Base-by-base conservation (phyloP, 2,113 vertebrate genomes). In the Pholis gunnellus region DNA sequence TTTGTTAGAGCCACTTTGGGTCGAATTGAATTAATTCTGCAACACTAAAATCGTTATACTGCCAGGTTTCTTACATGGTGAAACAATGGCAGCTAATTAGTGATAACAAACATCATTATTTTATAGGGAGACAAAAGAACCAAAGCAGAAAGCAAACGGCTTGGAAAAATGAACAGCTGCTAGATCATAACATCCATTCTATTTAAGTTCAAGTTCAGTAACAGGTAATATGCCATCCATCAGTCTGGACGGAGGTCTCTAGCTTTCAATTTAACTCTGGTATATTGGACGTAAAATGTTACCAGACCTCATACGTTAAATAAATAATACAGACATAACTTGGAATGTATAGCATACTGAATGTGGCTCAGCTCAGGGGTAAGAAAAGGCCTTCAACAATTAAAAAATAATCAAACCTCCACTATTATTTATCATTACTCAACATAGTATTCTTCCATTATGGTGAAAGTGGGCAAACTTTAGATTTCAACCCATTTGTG, bases 401-500 rank as follows among this genome's bases (percentile, higher is more conserved):
- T 81, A 72, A 36, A 86, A 60, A 81, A 86, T 72, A 72, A 71
- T 66, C 78, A 31, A 80, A 67, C 61, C 77, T 89, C 56, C 72
- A 72, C 68, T 54, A 60, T 54, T 65, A 89, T 63, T 66, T 9
- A 63, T 42, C n/a, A 65, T 65, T 65, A 42, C 60, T 73, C 60
- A 75, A 54, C 65, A 42, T 27, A 27, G 20, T 75, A 22, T 66
- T 68, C 15, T 61, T 82, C 22, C 25, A 60, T 76, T 81, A 67
- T 61, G 29, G 68, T 59, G 36, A 69, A 60, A 50, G 52, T 18
- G 22, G 70, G 52, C 25, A 75, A 87, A 89, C 72, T 69, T 82
- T n/a, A 86, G 71, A 83, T 84, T 89, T 91, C 65, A 83, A 75
- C 76, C 64, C 74, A 89, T 81, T 72, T 79, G 66, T 88, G 82